Evolutionary conservation across 1,140 invertebrate genomes (phyloP), one percentile per base, ranked within the genome.

Genomic region (Aphelinus certus): DNA sequence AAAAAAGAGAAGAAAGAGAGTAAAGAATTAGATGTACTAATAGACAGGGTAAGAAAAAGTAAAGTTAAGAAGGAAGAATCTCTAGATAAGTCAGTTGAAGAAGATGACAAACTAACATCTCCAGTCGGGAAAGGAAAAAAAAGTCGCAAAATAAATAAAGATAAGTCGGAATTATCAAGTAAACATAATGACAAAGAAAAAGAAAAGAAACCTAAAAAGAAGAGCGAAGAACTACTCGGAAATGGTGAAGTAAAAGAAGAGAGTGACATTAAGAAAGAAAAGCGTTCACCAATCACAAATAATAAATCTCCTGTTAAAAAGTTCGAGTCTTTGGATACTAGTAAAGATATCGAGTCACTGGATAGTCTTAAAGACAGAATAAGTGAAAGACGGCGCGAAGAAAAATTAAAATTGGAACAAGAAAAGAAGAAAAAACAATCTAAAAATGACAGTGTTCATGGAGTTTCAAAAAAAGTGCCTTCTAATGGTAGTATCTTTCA

Each of bases 391-490:
- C 86, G 90, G 77, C 89, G 91, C n/a, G 89, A 91, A 69, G 91
- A 92, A 81, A 92, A 92, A 79, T 78, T 92, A 43, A 93, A 92
- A 84, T 88, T 90, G 1, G 90, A 92, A 80, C 83, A 87, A 26
- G 86, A 87, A 84, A 91, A 84, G 83, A 85, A 82, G 83, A 90
- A 86, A 81, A 89, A 84, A 75, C 60, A 65, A 58, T 70, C 74
- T 3, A 86, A 84, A 68, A 75, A 53, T 75, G 82, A 81, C 63
- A 73, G 57, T 79, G 71, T 81, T 65, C 77, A 74, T 71, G 69
- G 78, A 78, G 78, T 80, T 80, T 82, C 82, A 75, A 87, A 87
- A 87, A 88, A 87, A 87, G 87, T 88, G 86, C 86, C 87, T 88
- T 87, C 86, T 83, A 87, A 84, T 69, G 83, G 81, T 84, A 85